Conservation (phyloP, 2,888 invertebrate species). For the Ophion slaviceki region DNA sequence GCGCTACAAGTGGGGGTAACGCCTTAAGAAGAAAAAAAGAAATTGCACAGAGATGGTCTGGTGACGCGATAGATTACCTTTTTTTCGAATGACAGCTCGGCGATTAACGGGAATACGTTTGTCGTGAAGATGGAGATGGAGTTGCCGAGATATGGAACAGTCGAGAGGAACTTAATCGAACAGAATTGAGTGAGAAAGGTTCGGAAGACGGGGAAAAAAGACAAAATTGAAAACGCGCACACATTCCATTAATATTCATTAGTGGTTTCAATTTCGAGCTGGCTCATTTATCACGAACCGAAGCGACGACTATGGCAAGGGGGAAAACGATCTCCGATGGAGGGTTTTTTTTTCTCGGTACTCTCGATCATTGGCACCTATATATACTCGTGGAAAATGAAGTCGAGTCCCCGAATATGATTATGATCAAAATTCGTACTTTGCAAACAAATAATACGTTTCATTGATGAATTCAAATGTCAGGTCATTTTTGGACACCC, state of each 20-base stretch:
- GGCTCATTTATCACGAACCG: constrained; percentile 67
- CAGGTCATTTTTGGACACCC: too few species aligned
- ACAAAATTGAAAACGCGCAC: constrained; percentile 51
- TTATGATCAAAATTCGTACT: too few species aligned
- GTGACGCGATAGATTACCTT: constrained; percentile 40
- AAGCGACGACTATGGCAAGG: constrained; percentile 34
- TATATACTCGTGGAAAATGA: constrained; percentile 19
- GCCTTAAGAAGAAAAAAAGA: not conserved
- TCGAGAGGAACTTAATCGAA: constrained; percentile 49
- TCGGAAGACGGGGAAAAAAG: constrained; percentile 7
- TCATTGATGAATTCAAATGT: too few species aligned
- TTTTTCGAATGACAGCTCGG: constrained; percentile 26
- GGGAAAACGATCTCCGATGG: constrained; percentile 22
- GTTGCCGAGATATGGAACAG: constrained; percentile 28
- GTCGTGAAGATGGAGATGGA: constrained; percentile 29
- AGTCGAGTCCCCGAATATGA: constrained; percentile 18
- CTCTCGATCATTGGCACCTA: constrained; percentile 47
- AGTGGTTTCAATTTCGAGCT: constrained; percentile 69
- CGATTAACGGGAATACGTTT: constrained; percentile 50
- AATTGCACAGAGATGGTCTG: constrained; percentile 30
- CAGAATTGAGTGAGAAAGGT: constrained; percentile 26
- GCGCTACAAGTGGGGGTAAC: too few species aligned
- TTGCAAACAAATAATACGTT: too few species aligned
- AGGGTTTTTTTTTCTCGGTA: constrained; percentile 6
- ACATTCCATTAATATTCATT: constrained; percentile 69